Evolutionary conservation across 2,888 invertebrate species (phyloP).

Genomic region (Dyspetes luteomarginatus): DNA sequence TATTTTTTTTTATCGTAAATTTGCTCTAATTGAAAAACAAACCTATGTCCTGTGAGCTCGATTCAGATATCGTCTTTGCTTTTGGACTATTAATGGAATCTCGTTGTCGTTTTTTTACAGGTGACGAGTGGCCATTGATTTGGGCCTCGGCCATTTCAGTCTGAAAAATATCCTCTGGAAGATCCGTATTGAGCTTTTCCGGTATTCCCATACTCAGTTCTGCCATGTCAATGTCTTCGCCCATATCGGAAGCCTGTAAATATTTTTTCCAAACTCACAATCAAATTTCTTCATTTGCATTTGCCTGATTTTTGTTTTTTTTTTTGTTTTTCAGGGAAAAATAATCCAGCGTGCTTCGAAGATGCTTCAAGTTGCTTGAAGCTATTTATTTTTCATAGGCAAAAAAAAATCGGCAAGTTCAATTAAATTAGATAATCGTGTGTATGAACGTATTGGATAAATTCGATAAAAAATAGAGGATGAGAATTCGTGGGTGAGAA

Average conservation of each 20-base stretch:
- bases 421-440: no score
- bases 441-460: no score
- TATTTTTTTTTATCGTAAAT: no score
- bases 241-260: constrained; percentile 77
- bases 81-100: constrained; percentile 49
- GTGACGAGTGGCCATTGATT: constrained; percentile 41
- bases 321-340: no score
- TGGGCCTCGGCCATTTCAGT: constrained; percentile 60
- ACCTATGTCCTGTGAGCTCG: constrained; percentile 62
- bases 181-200: constrained; percentile 70
- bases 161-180: constrained; percentile 74
- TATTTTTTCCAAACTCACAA: constrained; percentile 17
- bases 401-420: no score
- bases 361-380: no score
- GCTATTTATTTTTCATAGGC: no score
- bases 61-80: constrained; percentile 60
- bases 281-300: no score
- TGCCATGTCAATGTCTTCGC: constrained; percentile 79
- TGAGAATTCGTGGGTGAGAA: no score
- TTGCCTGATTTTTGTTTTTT: no score
- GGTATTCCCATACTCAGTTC: constrained; percentile 69
- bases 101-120: constrained; percentile 61
- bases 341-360: no score
- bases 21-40: constrained; percentile 35
- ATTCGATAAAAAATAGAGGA: no score